Percentiles rank a stretch among this genome's conserved stretches.
phyloP scores from a whole-genome alignment of 2,113 vertebrate species.

The Scortum barcoo region DNA sequence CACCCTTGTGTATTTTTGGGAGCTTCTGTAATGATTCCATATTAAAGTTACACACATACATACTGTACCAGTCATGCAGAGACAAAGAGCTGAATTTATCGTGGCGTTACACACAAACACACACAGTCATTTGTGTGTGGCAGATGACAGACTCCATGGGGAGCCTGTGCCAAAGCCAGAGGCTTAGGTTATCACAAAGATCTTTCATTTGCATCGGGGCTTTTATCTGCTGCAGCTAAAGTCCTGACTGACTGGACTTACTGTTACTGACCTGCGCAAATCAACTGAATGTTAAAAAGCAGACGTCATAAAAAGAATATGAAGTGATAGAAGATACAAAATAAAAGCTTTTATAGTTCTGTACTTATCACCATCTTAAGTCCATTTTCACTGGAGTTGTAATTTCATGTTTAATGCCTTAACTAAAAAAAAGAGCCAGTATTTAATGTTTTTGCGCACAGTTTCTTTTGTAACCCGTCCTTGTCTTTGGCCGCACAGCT shows the following conservation, averaged over 20 bases:
- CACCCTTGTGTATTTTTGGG: neutral
- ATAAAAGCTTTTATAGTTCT: neutral
- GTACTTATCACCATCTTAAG: neutral
- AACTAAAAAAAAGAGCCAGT: neutral
- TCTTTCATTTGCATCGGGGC: conserved; percentile 11
- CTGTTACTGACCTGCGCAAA: neutral
- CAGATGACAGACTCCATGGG: conserved; percentile 67
- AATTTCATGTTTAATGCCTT: neutral
- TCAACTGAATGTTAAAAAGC: neutral
- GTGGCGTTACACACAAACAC: neutral
- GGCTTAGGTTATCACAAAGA: conserved; percentile 17
- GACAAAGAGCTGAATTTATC: neutral
- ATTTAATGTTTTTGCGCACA: neutral
- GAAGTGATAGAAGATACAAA: neutral
- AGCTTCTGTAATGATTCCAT: neutral
- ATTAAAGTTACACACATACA: neutral
- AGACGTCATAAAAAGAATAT: neutral
- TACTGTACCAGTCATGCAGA: neutral
- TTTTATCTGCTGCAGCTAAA: conserved; percentile 22
- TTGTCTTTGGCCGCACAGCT: conserved; percentile 80
- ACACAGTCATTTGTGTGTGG: conserved; percentile 37
- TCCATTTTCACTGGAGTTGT: neutral
- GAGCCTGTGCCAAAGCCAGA: conserved; percentile 13
- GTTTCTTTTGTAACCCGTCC: neutral
- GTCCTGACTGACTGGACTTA: neutral